phyloP scores from a whole-genome alignment of 2,113 vertebrate genomes.

The Junco hyemalis region DNA sequence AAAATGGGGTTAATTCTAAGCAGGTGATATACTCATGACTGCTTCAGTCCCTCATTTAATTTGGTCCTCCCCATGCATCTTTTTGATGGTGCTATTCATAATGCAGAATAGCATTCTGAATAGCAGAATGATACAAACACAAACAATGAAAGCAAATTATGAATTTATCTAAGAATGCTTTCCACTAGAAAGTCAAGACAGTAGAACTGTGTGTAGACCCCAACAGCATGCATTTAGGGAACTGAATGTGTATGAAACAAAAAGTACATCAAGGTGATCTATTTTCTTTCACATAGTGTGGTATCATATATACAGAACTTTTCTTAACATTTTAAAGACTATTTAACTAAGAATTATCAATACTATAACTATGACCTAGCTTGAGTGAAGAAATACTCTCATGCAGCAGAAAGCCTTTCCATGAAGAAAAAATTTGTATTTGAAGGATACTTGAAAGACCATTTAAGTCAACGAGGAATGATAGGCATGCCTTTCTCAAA shows the following conservation, averaged over 20 bases:
- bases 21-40: not conserved
- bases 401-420: not conserved
- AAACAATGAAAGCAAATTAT: not conserved
- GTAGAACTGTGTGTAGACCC: not conserved
- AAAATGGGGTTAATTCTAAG: not conserved
- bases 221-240: not conserved
- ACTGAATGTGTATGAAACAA: not conserved
- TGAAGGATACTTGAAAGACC: not conserved
- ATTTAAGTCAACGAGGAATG: not conserved
- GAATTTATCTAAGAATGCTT: not conserved
- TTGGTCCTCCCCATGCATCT: not conserved
- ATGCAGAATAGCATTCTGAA: too few species aligned
- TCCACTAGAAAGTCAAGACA: not conserved
- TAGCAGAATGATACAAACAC: not conserved
- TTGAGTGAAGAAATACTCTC: not conserved
- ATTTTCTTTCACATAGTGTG: not conserved
- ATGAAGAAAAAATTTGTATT: not conserved
- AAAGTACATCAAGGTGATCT: not conserved
- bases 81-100: not conserved
- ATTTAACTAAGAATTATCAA: not conserved
- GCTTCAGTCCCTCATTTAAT: not conserved
- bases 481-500: not conserved
- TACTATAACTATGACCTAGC: not conserved
- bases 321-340: not conserved
- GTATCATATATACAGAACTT: not conserved